Percentiles rank a stretch among this genome's conserved stretches.
Conservation (phyloP, 1,140 invertebrate species). For the Drepana arcuata region DNA sequence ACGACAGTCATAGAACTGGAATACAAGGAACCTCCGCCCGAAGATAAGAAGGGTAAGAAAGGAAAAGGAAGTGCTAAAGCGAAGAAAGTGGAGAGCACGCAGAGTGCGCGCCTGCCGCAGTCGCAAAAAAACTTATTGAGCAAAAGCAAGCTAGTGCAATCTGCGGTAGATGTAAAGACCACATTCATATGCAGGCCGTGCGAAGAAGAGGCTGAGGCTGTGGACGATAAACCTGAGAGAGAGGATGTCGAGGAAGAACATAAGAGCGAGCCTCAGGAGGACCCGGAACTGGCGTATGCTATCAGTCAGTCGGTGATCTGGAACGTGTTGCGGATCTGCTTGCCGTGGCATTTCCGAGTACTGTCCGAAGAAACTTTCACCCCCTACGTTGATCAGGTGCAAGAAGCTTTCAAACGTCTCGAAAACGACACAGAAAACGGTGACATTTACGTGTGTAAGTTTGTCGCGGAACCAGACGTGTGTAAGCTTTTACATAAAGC, state of each 20-base stretch:
- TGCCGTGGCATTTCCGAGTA: conserved; percentile 56
- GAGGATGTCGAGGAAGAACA: conserved; percentile 36
- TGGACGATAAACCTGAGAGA: conserved; percentile 28
- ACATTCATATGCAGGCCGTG: conserved; percentile 46
- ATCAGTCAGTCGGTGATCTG: conserved; percentile 48
- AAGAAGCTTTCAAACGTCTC: conserved; percentile 30
- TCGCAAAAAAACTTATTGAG: conserved; percentile 23
- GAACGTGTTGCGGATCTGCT: conserved; percentile 50
- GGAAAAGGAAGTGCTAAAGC: conserved; percentile 21
- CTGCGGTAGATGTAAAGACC: conserved; percentile 29
- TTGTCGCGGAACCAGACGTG: conserved; percentile 35
- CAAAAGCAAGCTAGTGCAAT: conserved; percentile 28
- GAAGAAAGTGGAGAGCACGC: conserved; percentile 29
- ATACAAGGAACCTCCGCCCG: conserved; percentile 25
- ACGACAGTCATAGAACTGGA: conserved; percentile 40
- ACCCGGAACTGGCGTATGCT: conserved; percentile 39
- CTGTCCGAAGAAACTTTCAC: conserved; percentile 32
- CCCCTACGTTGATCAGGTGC: conserved; percentile 28
- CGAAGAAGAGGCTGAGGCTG: conserved; percentile 27
- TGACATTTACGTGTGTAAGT: conserved; percentile 48
- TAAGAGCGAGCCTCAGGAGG: conserved; percentile 26
- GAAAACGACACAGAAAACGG: conserved; percentile 48
- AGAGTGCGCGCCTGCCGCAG: conserved; percentile 35
- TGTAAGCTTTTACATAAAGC: conserved; percentile 47
- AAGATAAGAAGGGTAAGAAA: conserved; percentile 48